These are phyloP conservation scores for Puma concolor DNA, from an alignment of 2,113 vertebrate species.

Conservation along the genomic window DNA sequence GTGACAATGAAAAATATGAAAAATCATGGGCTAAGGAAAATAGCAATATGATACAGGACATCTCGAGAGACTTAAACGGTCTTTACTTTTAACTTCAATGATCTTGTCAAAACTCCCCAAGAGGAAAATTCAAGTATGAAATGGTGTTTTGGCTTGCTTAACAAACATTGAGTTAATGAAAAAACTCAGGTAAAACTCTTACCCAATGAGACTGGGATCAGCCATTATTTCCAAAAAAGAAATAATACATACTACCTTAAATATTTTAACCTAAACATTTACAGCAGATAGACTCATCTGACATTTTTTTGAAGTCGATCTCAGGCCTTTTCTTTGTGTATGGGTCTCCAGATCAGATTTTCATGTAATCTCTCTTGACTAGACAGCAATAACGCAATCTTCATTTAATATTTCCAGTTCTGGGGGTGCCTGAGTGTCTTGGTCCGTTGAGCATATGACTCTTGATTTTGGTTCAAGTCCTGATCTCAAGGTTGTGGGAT, in stretches of 20 bases:
- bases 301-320: not conserved
- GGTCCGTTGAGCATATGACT: too few relatives aligned
- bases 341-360: not conserved
- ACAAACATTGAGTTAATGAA: not conserved
- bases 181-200: constrained; percentile 5
- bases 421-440: not conserved
- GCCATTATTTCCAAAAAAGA: not conserved
- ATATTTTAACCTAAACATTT: constrained; percentile 5
- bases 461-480: too few relatives aligned
- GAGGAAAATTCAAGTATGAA: not conserved
- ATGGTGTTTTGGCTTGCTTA: not conserved
- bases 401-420: constrained; percentile 7
- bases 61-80: not conserved
- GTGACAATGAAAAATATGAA: not conserved
- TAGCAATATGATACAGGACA: not conserved
- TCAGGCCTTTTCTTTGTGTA: not conserved
- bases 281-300: not conserved
- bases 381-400: not conserved
- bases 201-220: not conserved
- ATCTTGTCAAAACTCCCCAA: constrained; percentile 25
- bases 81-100: not conserved
- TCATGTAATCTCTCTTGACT: not conserved
- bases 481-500: too few relatives aligned
- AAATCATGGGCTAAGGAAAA: not conserved
- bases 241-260: not conserved